Base-by-base conservation (phyloP, 2,888 invertebrate species). In the Euclidia mi region DNA sequence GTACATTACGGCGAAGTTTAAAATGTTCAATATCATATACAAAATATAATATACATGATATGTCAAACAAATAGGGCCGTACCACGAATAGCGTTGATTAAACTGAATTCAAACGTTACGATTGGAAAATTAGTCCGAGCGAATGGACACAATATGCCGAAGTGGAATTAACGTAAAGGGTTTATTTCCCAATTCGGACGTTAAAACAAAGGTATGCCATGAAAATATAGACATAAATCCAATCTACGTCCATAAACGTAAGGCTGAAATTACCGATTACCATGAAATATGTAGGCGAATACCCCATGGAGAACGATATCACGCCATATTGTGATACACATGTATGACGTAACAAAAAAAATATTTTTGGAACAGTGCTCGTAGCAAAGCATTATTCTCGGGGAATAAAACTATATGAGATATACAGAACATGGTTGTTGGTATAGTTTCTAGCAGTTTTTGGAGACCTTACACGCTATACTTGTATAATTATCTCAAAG, bases 71-170 rank as follows among this genome's bases (percentile, higher is more conserved):
- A 63, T 51, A 63, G 38, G 32, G 25, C 49, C 35, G 37, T 12
- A 56, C 10, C 14, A 12, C 38, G 40, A 41, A 57, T 49, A 48
- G 35, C 59, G 48, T 70, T 67, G 52, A 60, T 67, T 67, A 70
- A 60, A 64, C 67, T 53, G 52, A 51, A 46, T 51, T 51, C 32
- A 53, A 66, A 64, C 40, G 60, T 48, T 56, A 56, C 55, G 34
- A 60, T 53, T 56, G 53, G n/a, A 46, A 63, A 70, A 60, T 67
- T 44, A 56, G 57, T 14, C 11, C 6, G 15, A 45, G 9, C 12
- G 17, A 49, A 29, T 47, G 49, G 25, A 31, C 49, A 40, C 29
- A 40, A 46, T 58, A 52, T 38, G 25, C 31, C 41, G 48, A 59
- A 17, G 41, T 32, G 35, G 25, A 44, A 61, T 58, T 18, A 49